Evolutionary conservation across 2,113 vertebrate species (phyloP).

Genomic region (Hippoglossus stenolepis): DNA sequence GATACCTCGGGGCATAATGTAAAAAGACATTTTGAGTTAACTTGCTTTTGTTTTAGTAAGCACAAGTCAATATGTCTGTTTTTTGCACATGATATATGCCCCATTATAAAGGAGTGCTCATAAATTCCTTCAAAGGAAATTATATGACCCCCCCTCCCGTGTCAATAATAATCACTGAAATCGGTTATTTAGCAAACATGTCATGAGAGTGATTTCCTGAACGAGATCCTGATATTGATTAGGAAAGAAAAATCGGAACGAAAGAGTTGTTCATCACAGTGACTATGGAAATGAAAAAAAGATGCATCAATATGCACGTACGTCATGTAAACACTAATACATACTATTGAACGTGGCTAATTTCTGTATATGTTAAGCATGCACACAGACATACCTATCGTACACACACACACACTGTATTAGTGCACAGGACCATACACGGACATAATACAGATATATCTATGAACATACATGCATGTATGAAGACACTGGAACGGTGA

Average conservation of each 20-base stretch:
- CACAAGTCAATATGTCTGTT: conserved; percentile 46
- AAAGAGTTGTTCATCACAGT: too few relatives aligned
- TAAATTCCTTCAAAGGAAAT: neutral
- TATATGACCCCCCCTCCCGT: neutral
- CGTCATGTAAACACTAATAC: neutral
- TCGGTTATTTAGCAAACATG: too few relatives aligned
- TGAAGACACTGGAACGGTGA: too few relatives aligned
- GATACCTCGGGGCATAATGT: conserved; percentile 34
- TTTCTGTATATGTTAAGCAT: neutral
- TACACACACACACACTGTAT: neutral
- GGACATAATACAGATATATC: neutral
- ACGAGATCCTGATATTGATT: neutral
- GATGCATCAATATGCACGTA: too few relatives aligned
- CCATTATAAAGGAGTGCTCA: neutral
- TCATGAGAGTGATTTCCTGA: too few relatives aligned
- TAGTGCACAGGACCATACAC: neutral
- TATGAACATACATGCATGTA: too few relatives aligned
- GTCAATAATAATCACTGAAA: neutral
- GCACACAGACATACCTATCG: neutral
- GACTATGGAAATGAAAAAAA: too few relatives aligned
- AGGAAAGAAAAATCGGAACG: too few relatives aligned
- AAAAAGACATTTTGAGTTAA: conserved; percentile 56
- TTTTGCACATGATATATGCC: conserved; percentile 33
- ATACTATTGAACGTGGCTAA: neutral
- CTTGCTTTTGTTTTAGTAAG: conserved; percentile 47